Evolutionary conservation across 2,888 invertebrate genomes (phyloP).

Genomic region (Acanthosepion esculentum): DNA sequence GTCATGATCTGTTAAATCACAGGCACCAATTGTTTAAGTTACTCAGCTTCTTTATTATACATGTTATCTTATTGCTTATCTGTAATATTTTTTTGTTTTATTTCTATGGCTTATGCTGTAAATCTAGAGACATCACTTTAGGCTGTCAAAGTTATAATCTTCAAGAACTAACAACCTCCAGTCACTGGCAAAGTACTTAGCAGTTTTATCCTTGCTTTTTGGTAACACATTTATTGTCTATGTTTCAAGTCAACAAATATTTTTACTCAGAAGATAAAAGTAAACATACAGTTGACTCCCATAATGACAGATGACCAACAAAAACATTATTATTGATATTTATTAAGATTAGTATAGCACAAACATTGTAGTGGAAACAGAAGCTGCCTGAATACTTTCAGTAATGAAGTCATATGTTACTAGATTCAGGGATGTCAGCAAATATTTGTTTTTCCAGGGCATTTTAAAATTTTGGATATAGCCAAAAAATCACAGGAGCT

Average conservation of each 20-base stretch:
- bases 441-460: too few species aligned
- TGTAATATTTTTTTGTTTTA: too few species aligned
- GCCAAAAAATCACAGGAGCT: too few species aligned
- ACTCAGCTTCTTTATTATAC: too few species aligned
- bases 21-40: not conserved
- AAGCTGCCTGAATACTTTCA: too few species aligned
- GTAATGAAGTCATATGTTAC: too few species aligned
- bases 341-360: not conserved
- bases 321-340: not conserved
- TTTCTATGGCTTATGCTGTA: not conserved
- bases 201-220: not conserved
- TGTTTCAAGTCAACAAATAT: not conserved
- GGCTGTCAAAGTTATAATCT: not conserved
- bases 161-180: not conserved
- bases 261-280: not conserved
- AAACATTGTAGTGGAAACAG: not conserved
- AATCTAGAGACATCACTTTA: not conserved
- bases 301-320: not conserved
- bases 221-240: not conserved
- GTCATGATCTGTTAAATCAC: not conserved
- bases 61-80: too few species aligned
- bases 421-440: too few species aligned
- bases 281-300: not conserved
- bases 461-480: too few species aligned
- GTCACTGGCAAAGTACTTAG: not conserved